Evolutionary conservation across 2,797 vertebrate species (phyloP).

Genomic region (Squalus acanthias): DNA sequence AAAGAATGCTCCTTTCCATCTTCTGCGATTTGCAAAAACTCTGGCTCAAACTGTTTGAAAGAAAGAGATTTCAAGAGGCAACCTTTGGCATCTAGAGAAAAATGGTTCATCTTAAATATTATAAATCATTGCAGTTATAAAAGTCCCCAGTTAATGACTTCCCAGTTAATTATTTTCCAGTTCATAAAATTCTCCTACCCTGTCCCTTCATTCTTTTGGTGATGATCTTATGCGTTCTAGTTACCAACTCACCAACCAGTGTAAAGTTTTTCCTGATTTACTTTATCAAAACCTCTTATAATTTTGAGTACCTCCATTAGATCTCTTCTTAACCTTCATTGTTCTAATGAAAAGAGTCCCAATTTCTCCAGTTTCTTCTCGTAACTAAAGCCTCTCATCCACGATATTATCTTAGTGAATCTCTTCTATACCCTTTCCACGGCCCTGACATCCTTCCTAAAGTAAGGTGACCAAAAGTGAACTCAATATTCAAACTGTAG

Average conservation of each 20-base stretch:
- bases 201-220: neutral
- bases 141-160: neutral
- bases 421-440: neutral
- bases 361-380: neutral
- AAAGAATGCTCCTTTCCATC: conserved; percentile 61
- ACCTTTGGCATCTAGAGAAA: neutral
- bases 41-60: conserved; percentile 62
- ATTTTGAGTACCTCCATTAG: neutral
- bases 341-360: neutral
- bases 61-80: neutral
- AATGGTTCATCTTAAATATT: neutral
- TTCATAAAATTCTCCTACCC: neutral
- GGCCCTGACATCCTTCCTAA: neutral
- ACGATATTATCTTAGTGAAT: neutral
- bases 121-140: neutral
- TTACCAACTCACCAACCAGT: neutral
- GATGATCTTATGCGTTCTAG: neutral
- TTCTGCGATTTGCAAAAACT: conserved; percentile 64
- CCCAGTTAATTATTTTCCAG: neutral
- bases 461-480: neutral
- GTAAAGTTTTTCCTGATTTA: neutral
- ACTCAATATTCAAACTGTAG: neutral
- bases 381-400: neutral
- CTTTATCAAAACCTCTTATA: neutral
- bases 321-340: neutral